phyloP scores from a whole-genome alignment of 2,797 vertebrate species.

The Eidolon dupreanum region DNA sequence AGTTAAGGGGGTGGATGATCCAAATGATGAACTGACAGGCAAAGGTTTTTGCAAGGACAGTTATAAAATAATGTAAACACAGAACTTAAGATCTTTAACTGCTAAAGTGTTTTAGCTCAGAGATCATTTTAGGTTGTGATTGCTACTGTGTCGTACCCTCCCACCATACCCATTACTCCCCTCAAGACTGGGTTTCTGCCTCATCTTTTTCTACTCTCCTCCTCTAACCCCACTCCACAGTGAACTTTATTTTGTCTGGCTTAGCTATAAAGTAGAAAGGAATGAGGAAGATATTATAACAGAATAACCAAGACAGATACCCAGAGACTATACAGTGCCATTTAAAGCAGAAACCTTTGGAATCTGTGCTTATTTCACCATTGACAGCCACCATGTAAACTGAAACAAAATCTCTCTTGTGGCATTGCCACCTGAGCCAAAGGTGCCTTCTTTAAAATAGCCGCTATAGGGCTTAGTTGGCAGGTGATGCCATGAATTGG shows the following conservation, averaged over 20 bases:
- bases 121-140: neutral
- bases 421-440: neutral
- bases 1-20: slow-evolving; percentile 50
- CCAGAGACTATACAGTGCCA: neutral
- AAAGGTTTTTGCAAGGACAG: slow-evolving; percentile 1
- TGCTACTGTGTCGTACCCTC: neutral
- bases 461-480: neutral
- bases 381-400: accelerated
- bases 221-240: neutral
- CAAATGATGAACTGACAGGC: slow-evolving; percentile 44
- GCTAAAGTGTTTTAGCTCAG: neutral
- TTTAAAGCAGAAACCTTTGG: neutral
- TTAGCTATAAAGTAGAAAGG: neutral
- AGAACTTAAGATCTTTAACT: neutral
- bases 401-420: neutral
- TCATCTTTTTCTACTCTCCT: neutral
- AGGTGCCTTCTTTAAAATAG: neutral
- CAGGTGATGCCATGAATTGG: accelerated
- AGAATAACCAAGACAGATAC: neutral
- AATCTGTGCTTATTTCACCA: neutral
- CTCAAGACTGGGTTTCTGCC: neutral
- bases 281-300: neutral
- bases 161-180: accelerated
- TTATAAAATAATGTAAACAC: slow-evolving; percentile 32
- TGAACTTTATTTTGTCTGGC: neutral